Percentiles rank a stretch among this genome's conserved stretches.
phyloP scores from a whole-genome alignment of 1,140 invertebrate species.

The Venustaconcha ellipsiformis region DNA sequence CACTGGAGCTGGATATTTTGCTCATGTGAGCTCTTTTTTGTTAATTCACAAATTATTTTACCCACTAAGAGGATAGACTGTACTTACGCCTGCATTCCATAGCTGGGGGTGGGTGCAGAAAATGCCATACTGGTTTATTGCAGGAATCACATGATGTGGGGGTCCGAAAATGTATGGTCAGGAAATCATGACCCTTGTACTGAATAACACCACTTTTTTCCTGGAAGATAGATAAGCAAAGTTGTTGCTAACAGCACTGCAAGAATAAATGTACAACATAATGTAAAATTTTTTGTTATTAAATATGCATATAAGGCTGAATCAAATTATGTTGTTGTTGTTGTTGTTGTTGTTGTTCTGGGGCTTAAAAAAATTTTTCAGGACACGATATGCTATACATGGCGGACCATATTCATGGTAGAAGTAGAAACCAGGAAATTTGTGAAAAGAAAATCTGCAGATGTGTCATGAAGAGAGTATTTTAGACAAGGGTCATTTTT shows the following conservation, averaged over 20 bases:
- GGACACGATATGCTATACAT: too few relatives aligned
- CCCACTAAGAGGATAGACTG: too few relatives aligned
- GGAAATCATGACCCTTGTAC: slow-evolving; percentile 96
- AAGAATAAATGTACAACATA: not conserved
- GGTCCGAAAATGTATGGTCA: slow-evolving; percentile 97
- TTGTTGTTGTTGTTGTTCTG: too few relatives aligned
- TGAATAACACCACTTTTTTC: slow-evolving; percentile 84
- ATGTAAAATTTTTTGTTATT: not conserved
- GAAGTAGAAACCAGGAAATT: too few relatives aligned
- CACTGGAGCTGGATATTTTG: too few relatives aligned
- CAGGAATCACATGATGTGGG: slow-evolving; percentile 98
- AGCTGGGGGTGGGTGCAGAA: slow-evolving; percentile 96
- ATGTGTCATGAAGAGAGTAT: too few relatives aligned
- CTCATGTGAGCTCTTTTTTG: too few relatives aligned
- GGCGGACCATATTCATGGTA: too few relatives aligned
- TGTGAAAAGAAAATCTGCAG: too few relatives aligned
- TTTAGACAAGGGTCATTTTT: too few relatives aligned
- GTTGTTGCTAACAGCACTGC: not conserved
- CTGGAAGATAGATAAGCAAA: slow-evolving; percentile 55
- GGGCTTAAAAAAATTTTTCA: too few relatives aligned
- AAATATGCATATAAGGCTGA: not conserved
- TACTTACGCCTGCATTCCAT: slow-evolving; percentile 93
- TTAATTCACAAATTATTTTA: too few relatives aligned
- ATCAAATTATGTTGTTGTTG: not conserved
- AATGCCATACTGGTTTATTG: slow-evolving; percentile 95